Conservation (phyloP, 2,888 invertebrate genomes). For the Priocnemis perturbator region DNA sequence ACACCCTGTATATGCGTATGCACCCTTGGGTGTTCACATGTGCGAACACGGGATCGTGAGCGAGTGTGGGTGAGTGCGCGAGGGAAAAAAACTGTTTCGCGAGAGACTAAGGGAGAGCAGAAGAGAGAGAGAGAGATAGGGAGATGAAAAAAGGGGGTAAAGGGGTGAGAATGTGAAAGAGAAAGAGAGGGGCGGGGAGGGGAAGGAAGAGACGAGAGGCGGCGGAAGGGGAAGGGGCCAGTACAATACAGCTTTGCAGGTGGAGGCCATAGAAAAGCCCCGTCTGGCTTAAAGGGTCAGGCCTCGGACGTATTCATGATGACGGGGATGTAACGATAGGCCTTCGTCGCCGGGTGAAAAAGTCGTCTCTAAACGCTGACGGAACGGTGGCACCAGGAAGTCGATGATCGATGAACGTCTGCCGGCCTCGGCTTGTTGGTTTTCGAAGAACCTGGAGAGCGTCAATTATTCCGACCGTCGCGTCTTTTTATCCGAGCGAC, state of each 20-base stretch:
- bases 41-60: not conserved
- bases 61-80: not conserved
- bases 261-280: constrained; percentile 72
- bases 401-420: too few species aligned
- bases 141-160: constrained; percentile 51
- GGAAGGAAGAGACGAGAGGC: not conserved
- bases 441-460: too few species aligned
- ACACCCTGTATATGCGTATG: too few species aligned
- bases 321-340: constrained; percentile 9
- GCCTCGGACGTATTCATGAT: constrained; percentile 56
- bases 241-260: constrained; percentile 56
- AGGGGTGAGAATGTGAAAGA: constrained; percentile 16
- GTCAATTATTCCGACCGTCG: too few species aligned
- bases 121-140: constrained; percentile 12
- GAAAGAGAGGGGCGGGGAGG: constrained; percentile 15
- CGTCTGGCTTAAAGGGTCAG: constrained; percentile 73
- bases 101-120: not conserved
- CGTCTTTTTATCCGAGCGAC: too few species aligned
- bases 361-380: too few species aligned
- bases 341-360: too few species aligned
- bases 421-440: too few species aligned
- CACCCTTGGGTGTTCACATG: constrained; percentile 1
- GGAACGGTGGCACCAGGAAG: too few species aligned
- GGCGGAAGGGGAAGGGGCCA: constrained; percentile 12
- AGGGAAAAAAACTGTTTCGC: not conserved